phyloP scores from a whole-genome alignment of 1,140 invertebrate genomes.

The Periplaneta americana region DNA sequence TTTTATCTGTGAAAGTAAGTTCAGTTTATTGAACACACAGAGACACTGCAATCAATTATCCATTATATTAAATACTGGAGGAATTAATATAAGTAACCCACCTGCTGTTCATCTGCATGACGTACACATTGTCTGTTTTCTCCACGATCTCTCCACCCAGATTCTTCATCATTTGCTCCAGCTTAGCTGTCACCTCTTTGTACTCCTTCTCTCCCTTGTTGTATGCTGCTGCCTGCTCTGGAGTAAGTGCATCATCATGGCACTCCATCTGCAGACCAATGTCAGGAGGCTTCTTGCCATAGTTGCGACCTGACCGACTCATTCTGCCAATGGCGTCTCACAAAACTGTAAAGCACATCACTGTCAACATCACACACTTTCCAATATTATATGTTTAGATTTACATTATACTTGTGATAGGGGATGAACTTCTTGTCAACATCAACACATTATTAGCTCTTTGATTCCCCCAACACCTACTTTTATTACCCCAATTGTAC shows the following conservation, averaged over 20 bases:
- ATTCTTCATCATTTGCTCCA: conserved; percentile 47
- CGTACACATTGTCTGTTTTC: conserved; percentile 48
- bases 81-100: background rate
- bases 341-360: background rate
- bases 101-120: conserved; percentile 31
- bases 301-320: background rate
- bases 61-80: no score
- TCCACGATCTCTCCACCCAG: conserved; percentile 50
- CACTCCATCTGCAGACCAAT: conserved; percentile 59
- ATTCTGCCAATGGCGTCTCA: background rate
- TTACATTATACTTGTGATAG: no score
- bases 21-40: no score
- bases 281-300: conserved; percentile 22
- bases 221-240: conserved; percentile 48
- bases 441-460: no score
- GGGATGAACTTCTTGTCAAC: no score
- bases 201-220: conserved; percentile 50
- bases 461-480: no score
- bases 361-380: no score
- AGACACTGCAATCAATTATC: no score
- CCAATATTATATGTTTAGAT: no score
- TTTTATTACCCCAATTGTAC: no score
- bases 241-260: conserved; percentile 57
- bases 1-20: no score
- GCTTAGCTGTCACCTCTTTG: conserved; percentile 49